These are phyloP conservation scores for Recurvirostra avosetta DNA, from an alignment of 2,113 vertebrate genomes.

Conservation along the genomic window DNA sequence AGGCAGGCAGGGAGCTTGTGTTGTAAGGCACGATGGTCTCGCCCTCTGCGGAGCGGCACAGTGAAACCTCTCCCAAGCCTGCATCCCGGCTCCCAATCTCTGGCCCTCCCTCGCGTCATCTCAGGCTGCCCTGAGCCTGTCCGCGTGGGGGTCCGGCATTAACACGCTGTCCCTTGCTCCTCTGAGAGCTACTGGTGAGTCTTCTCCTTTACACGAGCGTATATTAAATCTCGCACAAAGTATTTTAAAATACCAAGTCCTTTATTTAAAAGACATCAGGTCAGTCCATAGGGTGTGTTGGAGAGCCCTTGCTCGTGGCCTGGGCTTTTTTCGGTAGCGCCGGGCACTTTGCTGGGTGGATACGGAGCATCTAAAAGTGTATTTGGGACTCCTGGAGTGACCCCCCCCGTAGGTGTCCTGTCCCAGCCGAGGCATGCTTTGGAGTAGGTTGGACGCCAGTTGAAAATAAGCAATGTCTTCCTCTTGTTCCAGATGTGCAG, in stretches of 20 bases:
- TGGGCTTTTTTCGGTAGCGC: neutral
- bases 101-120: neutral
- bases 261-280: neutral
- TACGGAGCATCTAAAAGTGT: neutral
- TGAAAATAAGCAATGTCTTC: neutral
- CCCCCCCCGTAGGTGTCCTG: no score
- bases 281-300: fast-evolving
- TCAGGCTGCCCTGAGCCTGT: neutral
- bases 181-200: neutral
- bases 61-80: neutral
- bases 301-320: neutral
- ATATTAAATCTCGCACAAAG: neutral
- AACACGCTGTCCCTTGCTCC: neutral
- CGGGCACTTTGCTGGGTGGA: neutral
- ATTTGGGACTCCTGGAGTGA: neutral
- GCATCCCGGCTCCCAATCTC: neutral
- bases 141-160: fast-evolving
- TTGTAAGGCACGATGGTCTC: neutral
- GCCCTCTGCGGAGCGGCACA: neutral
- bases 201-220: neutral
- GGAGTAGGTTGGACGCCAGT: neutral
- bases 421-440: neutral
- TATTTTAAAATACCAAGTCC: neutral
- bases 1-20: neutral
- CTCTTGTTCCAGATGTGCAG: neutral